Evolutionary conservation across 1,140 invertebrate species (phyloP), one percentile per base, ranked within the genome.

Genomic region (Lanistes nyassanus): DNA sequence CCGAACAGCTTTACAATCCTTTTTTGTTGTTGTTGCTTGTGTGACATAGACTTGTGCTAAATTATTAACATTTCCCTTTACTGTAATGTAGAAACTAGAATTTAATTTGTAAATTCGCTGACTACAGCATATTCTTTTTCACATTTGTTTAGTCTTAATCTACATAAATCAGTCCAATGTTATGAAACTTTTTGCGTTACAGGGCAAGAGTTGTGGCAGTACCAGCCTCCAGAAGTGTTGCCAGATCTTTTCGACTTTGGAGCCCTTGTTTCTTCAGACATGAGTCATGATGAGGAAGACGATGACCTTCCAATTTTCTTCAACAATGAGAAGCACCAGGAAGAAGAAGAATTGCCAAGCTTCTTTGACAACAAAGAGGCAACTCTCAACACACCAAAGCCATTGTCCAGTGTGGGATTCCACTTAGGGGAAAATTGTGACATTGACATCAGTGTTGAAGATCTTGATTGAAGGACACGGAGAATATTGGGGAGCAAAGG

Each of bases 131-230:
- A n/a, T n/a, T n/a, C n/a, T n/a, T n/a, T n/a, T n/a, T n/a, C n/a
- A n/a, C n/a, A n/a, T n/a, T n/a, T n/a, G n/a, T n/a, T n/a, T n/a
- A n/a, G n/a, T n/a, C n/a, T n/a, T n/a, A n/a, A n/a, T n/a, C n/a
- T n/a, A n/a, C n/a, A n/a, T n/a, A n/a, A n/a, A n/a, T n/a, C n/a
- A n/a, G n/a, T n/a, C n/a, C n/a, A n/a, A n/a, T n/a, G n/a, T n/a
- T n/a, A n/a, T n/a, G 36, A 7, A 34, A 37, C 26, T 55, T 74
- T n/a, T 42, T 19, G 21, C 29, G 36, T 42, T 60, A 37, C 56
- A 42, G 37, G 47, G n/a, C 37, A 39, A 64, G 60, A 60, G 23
- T 31, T 75, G 64, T 39, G 42, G 58, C 62, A 64, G 29, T 51
- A 64, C 29, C 66, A 68, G 29, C 47, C 37, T 47, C 37, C 37